Evolutionary conservation across 2,113 vertebrate species (phyloP).

Genomic region (Thermophis baileyi): DNA sequence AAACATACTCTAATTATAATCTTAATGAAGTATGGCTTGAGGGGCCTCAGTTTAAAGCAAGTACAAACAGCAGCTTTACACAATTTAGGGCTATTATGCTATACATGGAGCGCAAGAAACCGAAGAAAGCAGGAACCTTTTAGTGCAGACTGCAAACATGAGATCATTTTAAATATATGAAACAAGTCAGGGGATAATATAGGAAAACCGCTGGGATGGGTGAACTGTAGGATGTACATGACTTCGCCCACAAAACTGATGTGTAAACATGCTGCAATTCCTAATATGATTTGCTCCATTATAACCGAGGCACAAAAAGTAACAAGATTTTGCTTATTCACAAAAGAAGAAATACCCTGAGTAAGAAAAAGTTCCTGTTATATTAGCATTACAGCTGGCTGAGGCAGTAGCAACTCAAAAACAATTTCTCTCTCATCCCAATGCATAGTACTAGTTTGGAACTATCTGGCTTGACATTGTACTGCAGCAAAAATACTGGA

Average conservation of each 20-base stretch:
- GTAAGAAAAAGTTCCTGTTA: rapidly evolving
- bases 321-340: neutral
- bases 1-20: conserved; percentile 45
- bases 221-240: neutral
- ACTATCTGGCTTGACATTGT: neutral
- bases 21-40: conserved; percentile 19
- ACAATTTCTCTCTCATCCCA: conserved; percentile 12
- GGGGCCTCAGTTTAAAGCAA: conserved; percentile 8
- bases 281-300: neutral
- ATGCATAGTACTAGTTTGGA: neutral
- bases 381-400: conserved; percentile 1
- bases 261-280: too few relatives aligned
- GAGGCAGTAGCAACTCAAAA: neutral
- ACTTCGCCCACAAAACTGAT: neutral
- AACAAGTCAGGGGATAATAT: neutral
- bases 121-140: neutral
- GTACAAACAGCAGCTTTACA: neutral
- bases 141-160: neutral
- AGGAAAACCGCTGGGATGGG: neutral
- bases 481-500: conserved; percentile 28
- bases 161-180: neutral
- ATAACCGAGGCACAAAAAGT: neutral
- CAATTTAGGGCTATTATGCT: neutral
- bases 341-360: rapidly evolving
- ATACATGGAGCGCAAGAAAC: neutral